Percentiles rank a stretch among this genome's conserved stretches.
Conservation (phyloP, 2,888 invertebrate species). For the Gymnocheta viridis region DNA sequence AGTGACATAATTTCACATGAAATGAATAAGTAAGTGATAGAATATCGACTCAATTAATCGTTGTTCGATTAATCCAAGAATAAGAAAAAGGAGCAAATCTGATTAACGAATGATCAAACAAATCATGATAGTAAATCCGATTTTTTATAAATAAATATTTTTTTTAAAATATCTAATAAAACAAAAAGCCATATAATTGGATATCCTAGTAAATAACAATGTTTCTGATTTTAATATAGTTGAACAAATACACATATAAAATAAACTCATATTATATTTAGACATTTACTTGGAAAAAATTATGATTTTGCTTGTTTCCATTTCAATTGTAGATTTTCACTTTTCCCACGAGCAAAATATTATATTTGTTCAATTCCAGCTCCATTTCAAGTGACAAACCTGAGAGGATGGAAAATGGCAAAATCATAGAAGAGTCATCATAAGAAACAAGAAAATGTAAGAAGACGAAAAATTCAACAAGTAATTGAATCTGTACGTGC, state of each 20-base stretch:
- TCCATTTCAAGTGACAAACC: background rate
- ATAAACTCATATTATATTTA: slow-evolving; percentile 32
- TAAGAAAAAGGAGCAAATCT: too few species aligned
- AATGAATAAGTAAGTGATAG: background rate
- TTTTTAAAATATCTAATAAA: too few species aligned
- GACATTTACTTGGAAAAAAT: slow-evolving; percentile 39
- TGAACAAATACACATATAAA: background rate
- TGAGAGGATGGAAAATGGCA: background rate
- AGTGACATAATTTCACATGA: slow-evolving; percentile 1
- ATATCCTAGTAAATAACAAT: too few species aligned
- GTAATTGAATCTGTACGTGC: slow-evolving; percentile 78
- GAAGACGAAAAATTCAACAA: slow-evolving; percentile 75
- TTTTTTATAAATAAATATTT: too few species aligned
- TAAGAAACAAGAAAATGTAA: background rate
- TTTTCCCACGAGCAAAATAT: slow-evolving; percentile 15
- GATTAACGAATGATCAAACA: too few species aligned
- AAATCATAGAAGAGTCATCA: slow-evolving; percentile 19
- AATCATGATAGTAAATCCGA: too few species aligned
- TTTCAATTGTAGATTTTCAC: slow-evolving; percentile 59
- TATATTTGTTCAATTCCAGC: background rate
- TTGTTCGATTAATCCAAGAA: too few species aligned
- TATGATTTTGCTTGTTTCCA: slow-evolving; percentile 67
- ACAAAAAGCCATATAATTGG: too few species aligned
- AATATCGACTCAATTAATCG: too few species aligned
- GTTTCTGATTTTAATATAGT: slow-evolving; percentile 8